Base-by-base conservation (phyloP, 23 tunicate species). In the Oikopleura dioica region DNA sequence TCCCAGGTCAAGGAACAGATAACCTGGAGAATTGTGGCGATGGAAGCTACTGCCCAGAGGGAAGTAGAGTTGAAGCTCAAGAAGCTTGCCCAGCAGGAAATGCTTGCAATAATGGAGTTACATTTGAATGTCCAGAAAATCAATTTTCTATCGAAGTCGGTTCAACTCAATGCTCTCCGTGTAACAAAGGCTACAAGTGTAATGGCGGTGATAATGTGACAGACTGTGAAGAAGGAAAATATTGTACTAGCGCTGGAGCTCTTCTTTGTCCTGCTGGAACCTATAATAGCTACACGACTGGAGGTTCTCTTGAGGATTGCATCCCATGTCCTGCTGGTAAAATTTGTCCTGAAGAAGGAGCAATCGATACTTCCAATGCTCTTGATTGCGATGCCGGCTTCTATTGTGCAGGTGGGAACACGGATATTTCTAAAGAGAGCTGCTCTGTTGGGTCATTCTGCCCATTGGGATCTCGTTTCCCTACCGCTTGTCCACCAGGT, bases 401-500 rank as follows among this genome's bases (percentile, higher is more conserved):
- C n/a, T n/a, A n/a, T n/a, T n/a, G n/a, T n/a, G n/a, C n/a, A n/a
- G n/a, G n/a, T n/a, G n/a, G n/a, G n/a, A n/a, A n/a, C n/a, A n/a
- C n/a, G n/a, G 96, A 84, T 29, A 85, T 81, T n/a, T 77, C 69
- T 36, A 86, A 86, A 1, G 67, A 69, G 36, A 1, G 63, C 0
- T 89, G 96, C 63, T 85, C 87, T 24, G 38, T 35, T 30, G 87
- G 89, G 9, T 78, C 77, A 21, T 89, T 68, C 76, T 89, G 96
- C 72, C 96, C 86, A 31, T 32, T 9, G 5, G 82, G 82, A 23
- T 82, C 96, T 0, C 78, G 78, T 29, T 83, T 35, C 36, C 68
- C 86, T 0, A 77, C 95, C 0, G 79, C 80, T 68, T 23, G 0
- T 21, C 33, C 30, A 50, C 30, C 76, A 88, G 96, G 96, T 1